phyloP scores from a whole-genome alignment of 2,797 vertebrate genomes.

The Xyrichtys novacula region DNA sequence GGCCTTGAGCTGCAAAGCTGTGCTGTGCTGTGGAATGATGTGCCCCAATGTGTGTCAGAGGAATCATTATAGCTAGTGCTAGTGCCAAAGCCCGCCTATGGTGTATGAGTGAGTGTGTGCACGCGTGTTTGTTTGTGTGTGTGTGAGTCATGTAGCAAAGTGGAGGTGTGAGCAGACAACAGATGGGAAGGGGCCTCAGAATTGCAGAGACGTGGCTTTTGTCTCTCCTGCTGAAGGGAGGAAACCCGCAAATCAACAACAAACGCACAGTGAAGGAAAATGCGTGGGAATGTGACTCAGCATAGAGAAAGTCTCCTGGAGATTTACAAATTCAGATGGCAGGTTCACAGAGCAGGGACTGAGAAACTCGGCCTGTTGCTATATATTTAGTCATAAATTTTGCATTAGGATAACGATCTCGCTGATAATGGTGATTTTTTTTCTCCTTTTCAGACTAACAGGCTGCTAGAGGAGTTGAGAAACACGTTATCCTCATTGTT shows the following conservation, averaged over 20 bases:
- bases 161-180: conserved; percentile 75
- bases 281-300: conserved; percentile 67
- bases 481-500: background rate
- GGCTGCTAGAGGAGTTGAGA: background rate
- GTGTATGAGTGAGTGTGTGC: conserved; percentile 20
- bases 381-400: conserved; percentile 36
- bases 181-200: conserved; percentile 58
- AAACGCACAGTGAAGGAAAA: conserved; percentile 56
- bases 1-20: conserved; percentile 81
- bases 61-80: conserved; percentile 79
- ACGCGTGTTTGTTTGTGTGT: conserved; percentile 24
- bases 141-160: conserved; percentile 66
- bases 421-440: background rate
- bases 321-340: conserved; percentile 45
- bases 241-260: conserved; percentile 68
- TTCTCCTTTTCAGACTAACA: background rate
- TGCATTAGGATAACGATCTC: conserved; percentile 18
- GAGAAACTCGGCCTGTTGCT: conserved; percentile 40
- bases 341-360: conserved; percentile 31
- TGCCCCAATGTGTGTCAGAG: conserved; percentile 83
- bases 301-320: conserved; percentile 40
- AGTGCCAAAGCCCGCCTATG: conserved; percentile 59
- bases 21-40: conserved; percentile 80
- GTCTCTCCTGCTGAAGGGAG: conserved; percentile 57
- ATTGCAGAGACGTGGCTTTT: conserved; percentile 65